Evolutionary conservation across 2,888 invertebrate species (phyloP).

Genomic region (Clivina fossor): DNA sequence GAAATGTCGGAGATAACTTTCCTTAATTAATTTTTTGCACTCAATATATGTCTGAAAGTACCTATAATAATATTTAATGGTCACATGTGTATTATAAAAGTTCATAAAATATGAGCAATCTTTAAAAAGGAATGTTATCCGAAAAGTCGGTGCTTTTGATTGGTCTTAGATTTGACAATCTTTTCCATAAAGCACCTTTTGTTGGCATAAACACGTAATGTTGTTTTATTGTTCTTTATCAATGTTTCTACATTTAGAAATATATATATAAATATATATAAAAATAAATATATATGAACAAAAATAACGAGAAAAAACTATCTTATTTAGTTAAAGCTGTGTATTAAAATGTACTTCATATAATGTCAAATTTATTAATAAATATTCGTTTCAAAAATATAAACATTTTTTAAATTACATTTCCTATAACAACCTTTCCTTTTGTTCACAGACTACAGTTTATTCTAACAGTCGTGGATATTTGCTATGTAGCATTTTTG

Average conservation of each 20-base stretch:
- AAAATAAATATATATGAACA: slow-evolving; percentile 33
- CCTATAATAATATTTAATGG: slow-evolving; percentile 23
- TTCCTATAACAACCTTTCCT: too few relatives aligned
- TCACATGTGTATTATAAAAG: slow-evolving; percentile 26
- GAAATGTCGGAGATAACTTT: slow-evolving; percentile 7
- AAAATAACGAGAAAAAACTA: slow-evolving; percentile 29
- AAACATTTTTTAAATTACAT: too few relatives aligned
- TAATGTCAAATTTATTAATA: slow-evolving; percentile 34
- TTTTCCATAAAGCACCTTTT: slow-evolving; percentile 32
- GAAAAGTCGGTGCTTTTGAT: slow-evolving; percentile 29
- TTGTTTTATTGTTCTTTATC: slow-evolving; percentile 34
- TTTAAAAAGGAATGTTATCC: slow-evolving; percentile 22
- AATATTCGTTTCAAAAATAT: slow-evolving; percentile 33
- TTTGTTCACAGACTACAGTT: too few relatives aligned
- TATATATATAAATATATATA: slow-evolving; percentile 28
- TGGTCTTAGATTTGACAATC: slow-evolving; percentile 29
- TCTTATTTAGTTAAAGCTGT: slow-evolving; percentile 34
- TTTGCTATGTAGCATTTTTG: too few relatives aligned
- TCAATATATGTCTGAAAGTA: slow-evolving; percentile 29
- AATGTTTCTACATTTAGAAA: slow-evolving; percentile 34
- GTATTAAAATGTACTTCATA: slow-evolving; percentile 33
- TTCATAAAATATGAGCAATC: slow-evolving; percentile 21
- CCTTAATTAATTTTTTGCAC: slow-evolving; percentile 29
- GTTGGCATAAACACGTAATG: slow-evolving; percentile 32
- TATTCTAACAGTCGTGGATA: too few relatives aligned